phyloP scores from a whole-genome alignment of 92 coral and sea anemone genomes.

The Nematostella vectensis region DNA sequence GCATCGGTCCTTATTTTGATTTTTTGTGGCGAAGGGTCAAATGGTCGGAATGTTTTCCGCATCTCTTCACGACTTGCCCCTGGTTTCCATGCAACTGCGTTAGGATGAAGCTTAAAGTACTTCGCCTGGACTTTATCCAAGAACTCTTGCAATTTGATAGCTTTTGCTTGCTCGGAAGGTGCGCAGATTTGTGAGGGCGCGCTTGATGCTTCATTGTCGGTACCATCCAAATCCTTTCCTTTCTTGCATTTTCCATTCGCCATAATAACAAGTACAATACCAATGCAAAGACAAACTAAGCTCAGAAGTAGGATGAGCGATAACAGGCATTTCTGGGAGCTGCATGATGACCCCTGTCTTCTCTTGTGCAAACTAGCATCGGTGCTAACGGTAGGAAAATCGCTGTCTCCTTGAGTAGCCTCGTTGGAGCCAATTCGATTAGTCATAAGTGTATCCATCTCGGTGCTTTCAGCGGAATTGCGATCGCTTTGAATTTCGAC shows the following conservation, averaged over 20 bases:
- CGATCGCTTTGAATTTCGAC: too few species aligned
- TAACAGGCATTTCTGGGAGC: conserved; percentile 22
- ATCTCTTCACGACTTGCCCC: conserved; percentile 20
- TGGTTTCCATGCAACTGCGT: conserved; percentile 19
- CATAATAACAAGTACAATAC: conserved; percentile 44
- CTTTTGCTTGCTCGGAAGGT: conserved; percentile 59
- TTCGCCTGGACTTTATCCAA: conserved; percentile 40
- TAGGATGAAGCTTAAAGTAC: conserved; percentile 43
- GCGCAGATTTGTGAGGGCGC: conserved; percentile 23
- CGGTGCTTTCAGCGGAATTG: conserved; percentile 2
- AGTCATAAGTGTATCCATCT: conserved; percentile 4
- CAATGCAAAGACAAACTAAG: conserved; percentile 41
- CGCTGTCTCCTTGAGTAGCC: conserved; percentile 4
- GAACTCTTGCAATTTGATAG: conserved; percentile 47
- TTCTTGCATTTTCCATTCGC: conserved; percentile 38
- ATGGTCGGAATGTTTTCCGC: conserved; percentile 37
- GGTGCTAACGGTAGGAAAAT: conserved; percentile 5
- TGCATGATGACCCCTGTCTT: conserved; percentile 8
- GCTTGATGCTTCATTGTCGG: not conserved
- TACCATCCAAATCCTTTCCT: not conserved
- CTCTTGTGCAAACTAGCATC: not conserved
- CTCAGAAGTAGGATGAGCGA: conserved; percentile 48
- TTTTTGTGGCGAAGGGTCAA: conserved; percentile 46
- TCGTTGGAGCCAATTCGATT: not conserved
- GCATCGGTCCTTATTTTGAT: conserved; percentile 63